Conservation (phyloP, 2,888 invertebrate genomes). For the Orchesella flavescens region DNA sequence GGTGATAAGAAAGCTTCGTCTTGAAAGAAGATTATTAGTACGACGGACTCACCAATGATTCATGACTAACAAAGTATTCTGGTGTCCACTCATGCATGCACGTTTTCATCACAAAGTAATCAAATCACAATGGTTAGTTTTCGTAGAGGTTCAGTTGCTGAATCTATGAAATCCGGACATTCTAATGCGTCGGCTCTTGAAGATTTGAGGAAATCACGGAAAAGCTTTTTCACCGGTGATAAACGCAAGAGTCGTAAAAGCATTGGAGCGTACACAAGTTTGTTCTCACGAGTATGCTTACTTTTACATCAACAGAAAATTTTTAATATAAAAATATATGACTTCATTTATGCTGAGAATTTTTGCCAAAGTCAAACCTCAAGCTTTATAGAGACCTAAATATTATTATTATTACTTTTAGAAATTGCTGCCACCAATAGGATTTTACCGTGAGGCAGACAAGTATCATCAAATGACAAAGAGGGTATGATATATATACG, state of each 20-base stretch:
- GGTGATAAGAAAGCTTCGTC: no score
- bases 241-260: not conserved
- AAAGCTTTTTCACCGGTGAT: not conserved
- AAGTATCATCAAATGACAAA: constrained; percentile 19
- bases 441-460: constrained; percentile 50
- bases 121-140: no score
- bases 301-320: no score
- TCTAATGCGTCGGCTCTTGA: not conserved
- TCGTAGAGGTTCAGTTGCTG: constrained; percentile 8
- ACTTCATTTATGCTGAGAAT: no score
- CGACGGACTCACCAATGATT: no score
- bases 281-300: constrained; percentile 28
- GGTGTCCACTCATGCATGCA: no score
- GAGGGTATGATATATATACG: constrained; percentile 23
- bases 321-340: no score
- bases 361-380: no score
- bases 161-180: constrained; percentile 6
- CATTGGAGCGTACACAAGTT: constrained; percentile 42
- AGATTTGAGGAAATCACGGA: not conserved
- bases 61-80: no score
- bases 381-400: no score
- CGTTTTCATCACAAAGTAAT: no score
- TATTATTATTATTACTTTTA: not conserved
- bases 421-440: constrained; percentile 57
- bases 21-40: no score